A percentile compares a stretch with the other conserved stretches of the same genome.
Conservation (phyloP, 2,113 vertebrate genomes). For the Vidua chalybeata region DNA sequence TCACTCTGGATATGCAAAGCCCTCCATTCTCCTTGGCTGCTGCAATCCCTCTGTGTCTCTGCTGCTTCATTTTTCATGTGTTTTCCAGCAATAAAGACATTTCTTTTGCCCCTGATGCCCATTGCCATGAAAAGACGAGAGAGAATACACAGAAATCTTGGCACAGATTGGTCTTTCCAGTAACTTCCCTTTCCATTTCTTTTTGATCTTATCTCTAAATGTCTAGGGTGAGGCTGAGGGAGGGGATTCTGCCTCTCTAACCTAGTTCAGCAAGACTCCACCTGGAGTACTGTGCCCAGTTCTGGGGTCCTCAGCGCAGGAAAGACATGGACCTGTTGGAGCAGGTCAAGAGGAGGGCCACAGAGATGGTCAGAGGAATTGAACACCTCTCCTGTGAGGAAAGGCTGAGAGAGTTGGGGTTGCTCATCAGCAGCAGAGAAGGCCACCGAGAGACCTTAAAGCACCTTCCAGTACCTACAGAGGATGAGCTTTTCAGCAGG, state of each 20-base stretch:
- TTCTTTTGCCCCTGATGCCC: background rate
- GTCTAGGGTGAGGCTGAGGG: background rate
- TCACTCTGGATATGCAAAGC: constrained; percentile 46
- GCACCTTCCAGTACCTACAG: background rate
- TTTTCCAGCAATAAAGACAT: background rate
- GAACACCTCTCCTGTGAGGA: background rate
- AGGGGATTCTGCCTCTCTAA: background rate
- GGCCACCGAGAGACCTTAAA: background rate
- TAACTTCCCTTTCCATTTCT: background rate
- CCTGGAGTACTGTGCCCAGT: background rate
- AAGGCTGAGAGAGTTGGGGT: background rate
- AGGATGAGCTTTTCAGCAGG: background rate
- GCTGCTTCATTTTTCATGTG: background rate
- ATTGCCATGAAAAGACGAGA: background rate
- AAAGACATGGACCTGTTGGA: background rate
- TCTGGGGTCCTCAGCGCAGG: background rate
- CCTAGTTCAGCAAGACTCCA: background rate
- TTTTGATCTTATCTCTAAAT: background rate
- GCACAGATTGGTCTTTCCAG: background rate
- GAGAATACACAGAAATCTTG: background rate
- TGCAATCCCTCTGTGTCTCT: constrained; percentile 17
- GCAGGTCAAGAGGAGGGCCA: background rate
- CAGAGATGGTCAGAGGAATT: background rate
- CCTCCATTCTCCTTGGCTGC: constrained; percentile 45
- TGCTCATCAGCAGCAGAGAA: background rate